Percentiles rank a stretch among this genome's conserved stretches.
Conservation (phyloP, 2,113 vertebrate genomes). For the Ictalurus furcatus region DNA sequence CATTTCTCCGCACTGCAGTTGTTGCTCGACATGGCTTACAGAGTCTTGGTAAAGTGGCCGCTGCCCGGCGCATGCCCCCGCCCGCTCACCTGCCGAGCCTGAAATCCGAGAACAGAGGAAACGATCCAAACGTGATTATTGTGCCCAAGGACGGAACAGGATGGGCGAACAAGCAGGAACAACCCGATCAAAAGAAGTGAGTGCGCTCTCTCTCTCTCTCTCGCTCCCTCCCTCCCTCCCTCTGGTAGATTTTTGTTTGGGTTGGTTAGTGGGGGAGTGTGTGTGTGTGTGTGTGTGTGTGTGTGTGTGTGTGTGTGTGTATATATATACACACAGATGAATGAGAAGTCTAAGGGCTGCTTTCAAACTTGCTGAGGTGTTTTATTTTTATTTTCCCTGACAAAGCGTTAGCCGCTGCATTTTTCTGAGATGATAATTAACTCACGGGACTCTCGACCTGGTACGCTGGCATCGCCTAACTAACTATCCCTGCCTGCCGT, state of each 20-base stretch:
- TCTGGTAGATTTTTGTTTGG: too few species aligned
- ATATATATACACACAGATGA: too few species aligned
- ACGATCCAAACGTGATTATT: slow-evolving; percentile 99
- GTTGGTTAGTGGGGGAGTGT: not conserved
- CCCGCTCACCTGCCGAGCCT: slow-evolving; percentile 98
- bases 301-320: not conserved
- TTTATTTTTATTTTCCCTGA: too few species aligned
- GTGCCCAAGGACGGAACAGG: slow-evolving; percentile 99
- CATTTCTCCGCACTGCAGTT: slow-evolving; percentile 67
- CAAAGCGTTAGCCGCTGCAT: too few species aligned
- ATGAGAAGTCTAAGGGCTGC: too few species aligned
- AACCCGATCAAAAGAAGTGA: slow-evolving; percentile 98
- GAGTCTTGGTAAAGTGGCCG: slow-evolving; percentile 99
- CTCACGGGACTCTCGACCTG: too few species aligned
- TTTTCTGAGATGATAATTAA: too few species aligned
- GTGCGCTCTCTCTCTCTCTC: fast-evolving
- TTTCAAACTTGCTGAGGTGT: not conserved
- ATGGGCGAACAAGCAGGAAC: slow-evolving; percentile 99
- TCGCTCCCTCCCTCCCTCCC: not conserved
- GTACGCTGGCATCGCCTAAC: too few species aligned
- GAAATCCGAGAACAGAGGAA: slow-evolving; percentile 99
- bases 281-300: not conserved
- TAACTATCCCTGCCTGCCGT: too few species aligned
- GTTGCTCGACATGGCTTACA: slow-evolving; percentile 99
- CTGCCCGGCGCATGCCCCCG: slow-evolving; percentile 98